phyloP scores from a whole-genome alignment of 2,113 vertebrate genomes.

The Chunga burmeisteri region DNA sequence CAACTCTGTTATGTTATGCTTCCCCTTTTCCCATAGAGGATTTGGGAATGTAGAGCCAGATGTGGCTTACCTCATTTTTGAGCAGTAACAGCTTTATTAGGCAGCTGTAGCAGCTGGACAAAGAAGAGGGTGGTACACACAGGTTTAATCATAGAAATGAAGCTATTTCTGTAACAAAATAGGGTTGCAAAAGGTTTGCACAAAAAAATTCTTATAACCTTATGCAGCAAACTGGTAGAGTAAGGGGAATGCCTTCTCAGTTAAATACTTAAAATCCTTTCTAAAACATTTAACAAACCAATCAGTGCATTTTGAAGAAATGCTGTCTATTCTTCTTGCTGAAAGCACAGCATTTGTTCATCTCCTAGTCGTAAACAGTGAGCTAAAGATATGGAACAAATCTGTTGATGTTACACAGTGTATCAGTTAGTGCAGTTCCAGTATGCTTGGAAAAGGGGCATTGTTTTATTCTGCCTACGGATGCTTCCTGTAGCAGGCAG shows the following conservation, averaged over 20 bases:
- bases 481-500: not conserved
- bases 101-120: not conserved
- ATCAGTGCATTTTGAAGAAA: conserved; percentile 4
- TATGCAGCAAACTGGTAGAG: not conserved
- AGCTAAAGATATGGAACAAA: conserved; percentile 29
- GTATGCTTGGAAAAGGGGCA: not conserved
- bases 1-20: not conserved
- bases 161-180: conserved; percentile 11
- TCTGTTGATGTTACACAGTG: conserved; percentile 17
- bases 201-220: not conserved
- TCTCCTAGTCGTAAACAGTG: not conserved
- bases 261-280: not conserved
- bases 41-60: not conserved
- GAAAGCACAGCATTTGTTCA: not conserved
- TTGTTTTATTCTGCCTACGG: conserved; percentile 28
- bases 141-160: not conserved
- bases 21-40: not conserved
- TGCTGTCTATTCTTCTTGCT: not conserved
- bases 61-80: not conserved
- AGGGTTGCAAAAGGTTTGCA: not conserved
- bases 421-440: conserved; percentile 28
- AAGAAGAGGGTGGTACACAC: not conserved
- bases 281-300: conserved; percentile 1
- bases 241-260: not conserved
- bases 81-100: conserved; percentile 3